These are phyloP conservation scores for Loripinus fragilis DNA, from an alignment of 2,888 invertebrate genomes.

Conservation along the genomic window DNA sequence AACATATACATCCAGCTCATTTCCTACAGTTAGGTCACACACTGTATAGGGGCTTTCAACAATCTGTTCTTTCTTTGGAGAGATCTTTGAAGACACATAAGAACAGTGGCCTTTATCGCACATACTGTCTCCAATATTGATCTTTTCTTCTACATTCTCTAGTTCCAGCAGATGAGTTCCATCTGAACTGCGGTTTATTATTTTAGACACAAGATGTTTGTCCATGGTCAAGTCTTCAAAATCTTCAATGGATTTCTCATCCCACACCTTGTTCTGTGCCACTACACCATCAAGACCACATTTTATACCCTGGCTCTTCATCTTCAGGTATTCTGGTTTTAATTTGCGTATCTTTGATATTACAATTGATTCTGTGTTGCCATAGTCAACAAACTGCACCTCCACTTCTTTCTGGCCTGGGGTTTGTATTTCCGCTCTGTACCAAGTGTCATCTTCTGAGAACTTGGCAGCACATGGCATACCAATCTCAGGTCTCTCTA, in stretches of 20 bases:
- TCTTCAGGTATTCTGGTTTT: slow-evolving; percentile 62
- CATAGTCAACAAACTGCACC: slow-evolving; percentile 78
- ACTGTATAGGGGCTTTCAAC: slow-evolving; percentile 57
- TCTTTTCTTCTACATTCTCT: slow-evolving; percentile 54
- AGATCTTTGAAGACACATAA: slow-evolving; percentile 27
- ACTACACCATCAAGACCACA: slow-evolving; percentile 66
- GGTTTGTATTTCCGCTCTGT: slow-evolving; percentile 63
- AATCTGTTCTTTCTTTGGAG: slow-evolving; percentile 36
- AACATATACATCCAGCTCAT: slow-evolving; percentile 57
- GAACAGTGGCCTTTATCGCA: slow-evolving; percentile 57
- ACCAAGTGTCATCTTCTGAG: slow-evolving; percentile 71
- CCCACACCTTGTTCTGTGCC: slow-evolving; percentile 51
- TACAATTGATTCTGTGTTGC: slow-evolving; percentile 72
- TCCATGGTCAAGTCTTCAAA: slow-evolving; percentile 64
- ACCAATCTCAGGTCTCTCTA: slow-evolving; percentile 57
- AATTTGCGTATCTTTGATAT: slow-evolving; percentile 61
- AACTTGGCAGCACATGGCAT: slow-evolving; percentile 74
- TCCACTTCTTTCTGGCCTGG: slow-evolving; percentile 50
- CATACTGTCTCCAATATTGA: slow-evolving; percentile 55
- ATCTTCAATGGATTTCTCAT: slow-evolving; percentile 53
- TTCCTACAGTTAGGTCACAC: slow-evolving; percentile 23
- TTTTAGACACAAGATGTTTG: slow-evolving; percentile 60
- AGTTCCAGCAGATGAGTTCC: slow-evolving; percentile 54
- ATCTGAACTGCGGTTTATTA: slow-evolving; percentile 42
- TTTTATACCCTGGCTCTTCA: slow-evolving; percentile 70